These are phyloP conservation scores for Acronicta leporina DNA, from an alignment of 2,888 invertebrate species.

Conservation along the genomic window DNA sequence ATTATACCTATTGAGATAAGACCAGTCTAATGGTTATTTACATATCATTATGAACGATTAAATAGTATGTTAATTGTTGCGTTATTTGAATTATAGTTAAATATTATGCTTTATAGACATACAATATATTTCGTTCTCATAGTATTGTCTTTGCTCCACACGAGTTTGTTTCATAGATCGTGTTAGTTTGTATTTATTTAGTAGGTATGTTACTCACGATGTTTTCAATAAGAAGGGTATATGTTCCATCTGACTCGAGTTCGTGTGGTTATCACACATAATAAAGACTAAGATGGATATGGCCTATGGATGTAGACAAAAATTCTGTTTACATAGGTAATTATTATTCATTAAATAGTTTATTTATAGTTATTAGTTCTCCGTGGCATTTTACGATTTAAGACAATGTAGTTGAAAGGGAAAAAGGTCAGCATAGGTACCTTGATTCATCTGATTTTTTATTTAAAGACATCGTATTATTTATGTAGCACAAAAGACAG, in stretches of 20 bases:
- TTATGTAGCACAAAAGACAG: no score
- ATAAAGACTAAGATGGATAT: background rate
- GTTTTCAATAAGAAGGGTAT: background rate
- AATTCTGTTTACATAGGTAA: no score
- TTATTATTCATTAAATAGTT: no score
- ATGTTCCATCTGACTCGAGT: background rate
- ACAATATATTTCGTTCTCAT: constrained; percentile 60
- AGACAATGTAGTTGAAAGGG: no score
- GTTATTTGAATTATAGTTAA: constrained; percentile 65
- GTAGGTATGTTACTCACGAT: constrained; percentile 22
- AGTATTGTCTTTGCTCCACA: constrained; percentile 69
- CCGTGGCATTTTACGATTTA: no score
- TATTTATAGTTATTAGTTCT: no score
- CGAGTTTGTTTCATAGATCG: constrained; percentile 5
- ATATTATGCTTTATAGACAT: constrained; percentile 60
- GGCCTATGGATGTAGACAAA: constrained; percentile 2
- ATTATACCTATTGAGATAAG: constrained; percentile 49
- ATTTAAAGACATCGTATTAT: no score
- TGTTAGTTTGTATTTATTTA: background rate
- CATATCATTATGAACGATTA: constrained; percentile 56
- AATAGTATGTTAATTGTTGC: constrained; percentile 71
- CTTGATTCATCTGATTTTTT: no score
- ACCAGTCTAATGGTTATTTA: constrained; percentile 64
- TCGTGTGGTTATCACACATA: constrained; percentile 14
- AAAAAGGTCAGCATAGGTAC: no score